Evolutionary conservation across 37 sponge, comb jelly and placozoan species (phyloP).

Genomic region (Hormiphora californensis): DNA sequence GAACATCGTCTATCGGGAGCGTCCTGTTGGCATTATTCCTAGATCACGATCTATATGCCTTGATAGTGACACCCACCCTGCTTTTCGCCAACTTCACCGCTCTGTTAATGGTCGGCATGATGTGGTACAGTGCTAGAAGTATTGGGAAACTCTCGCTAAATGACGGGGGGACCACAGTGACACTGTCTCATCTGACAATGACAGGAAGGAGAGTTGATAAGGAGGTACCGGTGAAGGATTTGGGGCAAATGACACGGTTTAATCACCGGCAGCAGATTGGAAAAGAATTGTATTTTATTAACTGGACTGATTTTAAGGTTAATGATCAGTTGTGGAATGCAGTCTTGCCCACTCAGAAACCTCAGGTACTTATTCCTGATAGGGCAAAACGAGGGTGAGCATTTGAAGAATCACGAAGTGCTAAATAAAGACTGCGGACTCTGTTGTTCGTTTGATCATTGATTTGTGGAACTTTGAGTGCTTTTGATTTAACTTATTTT

Average conservation of each 20-base stretch:
- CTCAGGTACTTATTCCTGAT: neutral
- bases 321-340: neutral
- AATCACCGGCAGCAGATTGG: conserved; percentile 20
- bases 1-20: too few species aligned
- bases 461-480: too few species aligned
- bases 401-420: too few species aligned
- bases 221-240: neutral
- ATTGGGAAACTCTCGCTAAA: conserved; percentile 26
- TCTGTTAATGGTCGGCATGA: neutral
- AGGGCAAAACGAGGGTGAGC: too few species aligned
- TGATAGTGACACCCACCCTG: neutral
- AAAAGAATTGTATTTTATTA: neutral
- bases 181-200: conserved; percentile 18
- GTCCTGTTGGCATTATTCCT: neutral
- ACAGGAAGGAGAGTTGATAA: conserved; percentile 31
- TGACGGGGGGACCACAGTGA: neutral
- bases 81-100: neutral
- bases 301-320: conserved; percentile 40
- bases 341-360: neutral
- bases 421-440: too few species aligned
- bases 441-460: too few species aligned
- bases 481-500: too few species aligned
- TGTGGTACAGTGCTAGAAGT: conserved; percentile 41
- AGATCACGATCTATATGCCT: too few species aligned
- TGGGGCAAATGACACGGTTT: neutral